Conservation (phyloP, 64 coral and sea anemone genomes). For the Montipora capricornis region DNA sequence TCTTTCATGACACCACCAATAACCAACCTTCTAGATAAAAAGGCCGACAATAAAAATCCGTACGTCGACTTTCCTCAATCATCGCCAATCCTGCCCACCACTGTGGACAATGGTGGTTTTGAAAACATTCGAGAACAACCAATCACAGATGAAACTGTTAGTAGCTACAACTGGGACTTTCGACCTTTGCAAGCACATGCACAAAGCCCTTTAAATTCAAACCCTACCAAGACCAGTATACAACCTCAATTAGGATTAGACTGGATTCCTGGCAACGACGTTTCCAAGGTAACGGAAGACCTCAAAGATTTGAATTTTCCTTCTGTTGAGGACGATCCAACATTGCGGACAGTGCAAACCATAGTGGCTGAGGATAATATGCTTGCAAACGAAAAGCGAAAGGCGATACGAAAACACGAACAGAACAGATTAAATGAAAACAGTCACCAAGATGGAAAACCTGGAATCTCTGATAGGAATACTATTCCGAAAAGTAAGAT, state of each 20-base stretch:
- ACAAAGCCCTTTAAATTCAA: constrained; percentile 6
- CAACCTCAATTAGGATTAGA: constrained; percentile 11
- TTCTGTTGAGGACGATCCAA: constrained; percentile 38
- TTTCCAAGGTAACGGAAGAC: not conserved
- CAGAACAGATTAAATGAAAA: not conserved
- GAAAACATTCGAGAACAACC: constrained; percentile 48
- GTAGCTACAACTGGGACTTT: constrained; percentile 16
- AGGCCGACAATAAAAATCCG: not conserved
- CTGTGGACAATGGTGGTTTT: constrained; percentile 28
- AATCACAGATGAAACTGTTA: not conserved
- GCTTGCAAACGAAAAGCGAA: constrained; percentile 15
- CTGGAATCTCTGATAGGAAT: constrained; percentile 4
- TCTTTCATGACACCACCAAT: not conserved
- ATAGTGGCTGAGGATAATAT: constrained; percentile 23
- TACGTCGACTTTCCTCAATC: constrained; percentile 19
- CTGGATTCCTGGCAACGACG: constrained; percentile 19
- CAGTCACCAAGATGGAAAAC: not conserved
- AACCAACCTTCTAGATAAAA: not conserved
- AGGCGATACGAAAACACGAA: constrained; percentile 32
- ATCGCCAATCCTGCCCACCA: not conserved
- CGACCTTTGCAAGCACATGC: not conserved
- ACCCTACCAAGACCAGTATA: constrained; percentile 9
- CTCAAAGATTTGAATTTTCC: constrained; percentile 48
- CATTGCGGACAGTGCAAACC: constrained; percentile 6
- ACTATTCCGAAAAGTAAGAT: constrained; percentile 9